Base-by-base conservation (phyloP, 2,888 invertebrate genomes). In the Bhutanitis thaidina region DNA sequence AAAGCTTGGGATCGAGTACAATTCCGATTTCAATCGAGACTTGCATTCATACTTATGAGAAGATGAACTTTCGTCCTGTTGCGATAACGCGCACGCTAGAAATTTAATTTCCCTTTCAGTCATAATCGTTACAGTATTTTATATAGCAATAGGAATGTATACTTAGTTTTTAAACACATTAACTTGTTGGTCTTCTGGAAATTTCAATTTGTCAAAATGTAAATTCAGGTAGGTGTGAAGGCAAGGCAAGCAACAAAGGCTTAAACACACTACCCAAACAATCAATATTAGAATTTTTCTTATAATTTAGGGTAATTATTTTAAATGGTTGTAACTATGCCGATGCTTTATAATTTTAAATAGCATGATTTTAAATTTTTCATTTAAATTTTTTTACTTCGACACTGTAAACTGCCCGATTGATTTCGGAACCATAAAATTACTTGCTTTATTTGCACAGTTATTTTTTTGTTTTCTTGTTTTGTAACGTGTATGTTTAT, bases 401-500 rank as follows among this genome's bases (percentile, higher is more conserved):
- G n/a, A n/a, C n/a, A n/a, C n/a, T n/a, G n/a, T n/a, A 47, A 37
- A 37, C 30, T 43, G 43, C 38, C 29, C 39, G 15, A 36, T 9
- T 41, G 27, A 14, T 50, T 44, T 35, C 29, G 14, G 15, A 50
- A 44, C 7, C n/a, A 3, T 39, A 20, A 20, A 8, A 9, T 16
- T 15, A 43, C 48, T 40, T 43, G 53, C 50, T 49, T 55, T 58
- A 58, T 53, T 54, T 63, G 65, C 63, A 64, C 59, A 46, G 53
- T 65, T 60, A 52, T 58, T 71, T 74, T 74, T 67, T 73, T 72
- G 72, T 72, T 74, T 67, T 72, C 71, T 74, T 74, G 74, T 82
- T 76, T 74, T 75, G 77, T 86, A 82, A 83, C 67, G 60, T 80
- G 72, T 85, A 65, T 81, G 77, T 84, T 80, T 80, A 71, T 82